Conservation (phyloP, 2,113 vertebrate species). For the Leptosomus discolor region DNA sequence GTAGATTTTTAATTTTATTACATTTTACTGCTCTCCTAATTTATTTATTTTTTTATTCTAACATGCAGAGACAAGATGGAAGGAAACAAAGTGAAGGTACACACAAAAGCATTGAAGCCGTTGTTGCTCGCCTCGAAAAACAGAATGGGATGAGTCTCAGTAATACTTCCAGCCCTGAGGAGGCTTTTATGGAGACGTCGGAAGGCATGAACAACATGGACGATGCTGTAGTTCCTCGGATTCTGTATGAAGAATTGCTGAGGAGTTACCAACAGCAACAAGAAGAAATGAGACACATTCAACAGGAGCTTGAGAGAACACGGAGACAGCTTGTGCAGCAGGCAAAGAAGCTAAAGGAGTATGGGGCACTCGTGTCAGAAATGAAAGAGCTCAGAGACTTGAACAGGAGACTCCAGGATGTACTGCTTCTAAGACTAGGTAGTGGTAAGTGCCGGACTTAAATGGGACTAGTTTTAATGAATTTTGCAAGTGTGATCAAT, state of each 20-base stretch:
- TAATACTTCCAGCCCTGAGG: constrained; percentile 73
- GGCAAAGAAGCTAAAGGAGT: constrained; percentile 98
- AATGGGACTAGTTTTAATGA: constrained; percentile 53
- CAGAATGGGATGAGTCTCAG: constrained; percentile 81
- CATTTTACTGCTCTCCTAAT: not conserved
- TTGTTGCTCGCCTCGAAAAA: constrained; percentile 91
- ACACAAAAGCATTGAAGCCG: constrained; percentile 93
- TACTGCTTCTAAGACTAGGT: constrained; percentile 94
- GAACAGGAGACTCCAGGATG: constrained; percentile 96
- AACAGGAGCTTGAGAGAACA: constrained; percentile 95
- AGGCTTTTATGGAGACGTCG: constrained; percentile 76
- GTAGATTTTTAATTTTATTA: not conserved
- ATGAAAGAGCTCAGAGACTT: constrained; percentile 99
- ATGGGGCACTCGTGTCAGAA: constrained; percentile 92
- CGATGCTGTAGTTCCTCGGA: constrained; percentile 87
- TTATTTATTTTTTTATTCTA: constrained; percentile 34
- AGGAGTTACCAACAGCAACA: constrained; percentile 97
- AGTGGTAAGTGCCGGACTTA: constrained; percentile 86
- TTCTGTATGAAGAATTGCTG: constrained; percentile 94
- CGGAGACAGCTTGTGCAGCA: constrained; percentile 96
- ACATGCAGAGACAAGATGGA: constrained; percentile 78
- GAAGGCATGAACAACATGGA: constrained; percentile 77
- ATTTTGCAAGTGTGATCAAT: constrained; percentile 47
- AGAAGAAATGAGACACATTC: constrained; percentile 95
- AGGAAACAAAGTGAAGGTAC: constrained; percentile 80